Conservation (phyloP, 1,140 invertebrate genomes). For the Cryptotermes secundus region DNA sequence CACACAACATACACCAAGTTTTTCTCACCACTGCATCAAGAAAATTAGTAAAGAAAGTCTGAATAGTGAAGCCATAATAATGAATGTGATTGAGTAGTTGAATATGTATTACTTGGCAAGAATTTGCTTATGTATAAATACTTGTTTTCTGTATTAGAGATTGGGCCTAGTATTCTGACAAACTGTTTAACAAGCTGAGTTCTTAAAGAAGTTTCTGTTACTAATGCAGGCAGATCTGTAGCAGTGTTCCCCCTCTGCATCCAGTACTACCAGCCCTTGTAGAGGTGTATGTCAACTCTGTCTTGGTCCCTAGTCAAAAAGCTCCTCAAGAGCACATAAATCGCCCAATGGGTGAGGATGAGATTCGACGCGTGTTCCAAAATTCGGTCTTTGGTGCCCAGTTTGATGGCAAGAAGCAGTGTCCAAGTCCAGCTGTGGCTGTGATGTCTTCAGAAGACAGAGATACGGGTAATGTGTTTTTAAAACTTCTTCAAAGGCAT, state of each 20-base stretch:
- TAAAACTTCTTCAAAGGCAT: too few relatives aligned
- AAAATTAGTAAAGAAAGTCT: too few relatives aligned
- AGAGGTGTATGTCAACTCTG: slow-evolving; percentile 93
- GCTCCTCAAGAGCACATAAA: slow-evolving; percentile 69
- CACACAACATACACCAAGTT: too few relatives aligned
- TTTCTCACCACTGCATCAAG: too few relatives aligned
- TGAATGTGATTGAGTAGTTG: too few relatives aligned
- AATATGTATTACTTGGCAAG: too few relatives aligned
- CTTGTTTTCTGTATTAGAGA: too few relatives aligned
- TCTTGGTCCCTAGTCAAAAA: slow-evolving; percentile 76
- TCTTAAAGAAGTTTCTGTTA: not conserved
- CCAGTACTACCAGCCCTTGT: slow-evolving; percentile 90
- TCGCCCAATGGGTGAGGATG: slow-evolving; percentile 86
- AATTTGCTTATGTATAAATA: too few relatives aligned
- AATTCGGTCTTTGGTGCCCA: slow-evolving; percentile 52
- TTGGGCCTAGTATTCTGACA: too few relatives aligned
- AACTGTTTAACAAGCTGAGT: too few relatives aligned
- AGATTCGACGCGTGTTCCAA: slow-evolving; percentile 84
- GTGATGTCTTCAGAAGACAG: not conserved
- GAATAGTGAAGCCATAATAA: too few relatives aligned
- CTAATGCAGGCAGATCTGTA: slow-evolving; percentile 75
- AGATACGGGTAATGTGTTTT: not conserved
- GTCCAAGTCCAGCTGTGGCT: not conserved
- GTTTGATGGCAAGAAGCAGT: not conserved
- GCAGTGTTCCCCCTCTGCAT: slow-evolving; percentile 83